phyloP scores from a whole-genome alignment of 2,888 invertebrate species.

The Sisyra nigra region DNA sequence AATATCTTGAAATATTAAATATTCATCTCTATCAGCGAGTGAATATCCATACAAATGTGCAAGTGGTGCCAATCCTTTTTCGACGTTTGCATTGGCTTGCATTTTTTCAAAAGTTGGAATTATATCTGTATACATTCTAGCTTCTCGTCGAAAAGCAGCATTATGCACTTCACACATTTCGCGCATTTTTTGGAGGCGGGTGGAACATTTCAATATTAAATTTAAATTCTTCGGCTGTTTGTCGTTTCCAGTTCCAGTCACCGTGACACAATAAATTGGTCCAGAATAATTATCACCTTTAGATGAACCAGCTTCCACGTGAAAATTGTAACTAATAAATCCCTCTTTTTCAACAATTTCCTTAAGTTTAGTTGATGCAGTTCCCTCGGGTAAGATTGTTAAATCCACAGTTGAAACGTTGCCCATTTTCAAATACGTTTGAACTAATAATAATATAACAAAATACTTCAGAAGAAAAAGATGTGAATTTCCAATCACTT shows the following conservation, averaged over 20 bases:
- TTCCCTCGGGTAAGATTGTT: not conserved
- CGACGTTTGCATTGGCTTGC: constrained; percentile 1
- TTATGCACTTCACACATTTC: not conserved
- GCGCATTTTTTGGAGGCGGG: not conserved
- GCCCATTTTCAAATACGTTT: too few relatives aligned
- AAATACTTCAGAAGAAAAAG: too few relatives aligned
- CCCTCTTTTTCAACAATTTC: not conserved
- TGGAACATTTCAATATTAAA: constrained; percentile 3
- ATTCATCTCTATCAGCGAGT: constrained; percentile 11
- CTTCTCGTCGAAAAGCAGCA: constrained; percentile 5
- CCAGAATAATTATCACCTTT: constrained; percentile 8
- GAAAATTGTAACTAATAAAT: not conserved
- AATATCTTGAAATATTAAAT: constrained; percentile 13
- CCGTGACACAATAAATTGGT: not conserved
- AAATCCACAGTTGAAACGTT: too few relatives aligned
- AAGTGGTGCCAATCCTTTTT: not conserved
- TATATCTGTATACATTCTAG: constrained; percentile 4
- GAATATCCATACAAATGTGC: not conserved
- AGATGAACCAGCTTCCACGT: constrained; percentile 1
- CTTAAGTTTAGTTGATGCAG: not conserved
- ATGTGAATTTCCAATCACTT: too few relatives aligned
- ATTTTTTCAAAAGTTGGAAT: constrained; percentile 7
- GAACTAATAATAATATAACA: too few relatives aligned
- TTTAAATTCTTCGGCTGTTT: not conserved
- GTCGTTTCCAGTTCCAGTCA: not conserved